Conservation (phyloP, 2,888 invertebrate species). For the Mesoligia furuncula region DNA sequence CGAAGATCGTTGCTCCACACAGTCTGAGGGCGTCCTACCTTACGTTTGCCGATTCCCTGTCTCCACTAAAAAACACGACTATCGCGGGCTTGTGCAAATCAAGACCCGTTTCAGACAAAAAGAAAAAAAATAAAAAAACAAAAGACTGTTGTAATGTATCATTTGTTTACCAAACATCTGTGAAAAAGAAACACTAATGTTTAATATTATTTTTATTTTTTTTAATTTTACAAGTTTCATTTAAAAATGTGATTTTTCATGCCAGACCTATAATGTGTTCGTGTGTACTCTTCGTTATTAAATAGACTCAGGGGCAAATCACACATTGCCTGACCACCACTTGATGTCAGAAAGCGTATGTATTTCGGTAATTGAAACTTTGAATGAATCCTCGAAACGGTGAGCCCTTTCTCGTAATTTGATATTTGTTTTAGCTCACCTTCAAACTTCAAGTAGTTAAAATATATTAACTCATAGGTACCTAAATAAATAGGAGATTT, state of each 20-base stretch:
- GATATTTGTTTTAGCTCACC: constrained; percentile 64
- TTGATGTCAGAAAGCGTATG: constrained; percentile 29
- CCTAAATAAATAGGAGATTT: constrained; percentile 16
- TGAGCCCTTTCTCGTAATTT: constrained; percentile 58
- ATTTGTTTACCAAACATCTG: background rate
- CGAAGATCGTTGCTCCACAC: background rate
- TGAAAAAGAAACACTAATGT: background rate
- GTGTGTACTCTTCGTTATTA: background rate
- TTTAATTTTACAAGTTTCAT: background rate
- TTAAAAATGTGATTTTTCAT: no score
- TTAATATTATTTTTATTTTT: no score
- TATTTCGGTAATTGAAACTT: constrained; percentile 64
- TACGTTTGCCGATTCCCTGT: background rate
- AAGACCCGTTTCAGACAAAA: background rate
- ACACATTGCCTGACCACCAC: constrained; percentile 14
- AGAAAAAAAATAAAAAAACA: background rate
- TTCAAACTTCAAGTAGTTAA: constrained; percentile 56
- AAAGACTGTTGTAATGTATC: background rate
- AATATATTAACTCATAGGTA: constrained; percentile 22
- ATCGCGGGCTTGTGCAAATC: background rate
- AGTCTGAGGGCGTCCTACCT: background rate
- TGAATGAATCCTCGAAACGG: constrained; percentile 60
- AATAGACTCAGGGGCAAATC: constrained; percentile 37
- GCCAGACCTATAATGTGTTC: background rate
- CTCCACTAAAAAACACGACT: background rate